phyloP scores from a whole-genome alignment of 2,797 vertebrate genomes.

The Rhinophrynus dorsalis region DNA sequence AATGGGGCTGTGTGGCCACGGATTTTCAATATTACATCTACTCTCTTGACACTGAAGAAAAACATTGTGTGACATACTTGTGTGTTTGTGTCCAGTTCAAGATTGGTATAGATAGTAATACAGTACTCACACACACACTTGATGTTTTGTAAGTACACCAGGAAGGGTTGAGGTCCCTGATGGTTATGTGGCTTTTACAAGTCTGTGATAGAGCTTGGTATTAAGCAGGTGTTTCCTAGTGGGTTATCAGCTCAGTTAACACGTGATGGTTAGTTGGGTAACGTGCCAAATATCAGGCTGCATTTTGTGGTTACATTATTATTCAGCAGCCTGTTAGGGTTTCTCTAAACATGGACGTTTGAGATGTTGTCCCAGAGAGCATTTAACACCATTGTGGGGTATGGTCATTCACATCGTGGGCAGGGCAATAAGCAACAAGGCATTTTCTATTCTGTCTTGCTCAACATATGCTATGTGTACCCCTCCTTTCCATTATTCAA shows the following conservation, averaged over 20 bases:
- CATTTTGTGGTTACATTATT: not conserved
- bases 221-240: not conserved
- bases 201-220: not conserved
- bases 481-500: not conserved
- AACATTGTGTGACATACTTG: not conserved
- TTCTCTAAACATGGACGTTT: too few relatives aligned
- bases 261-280: too few relatives aligned
- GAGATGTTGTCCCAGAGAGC: too few relatives aligned
- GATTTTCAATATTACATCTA: not conserved
- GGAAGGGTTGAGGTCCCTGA: not conserved
- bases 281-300: not conserved
- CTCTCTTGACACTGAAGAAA: not conserved
- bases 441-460: too few relatives aligned
- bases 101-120: not conserved
- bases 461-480: not conserved
- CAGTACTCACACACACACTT: not conserved
- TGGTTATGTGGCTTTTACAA: not conserved
- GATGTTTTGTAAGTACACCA: not conserved
- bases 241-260: not conserved
- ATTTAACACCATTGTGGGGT: too few relatives aligned
- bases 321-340: too few relatives aligned
- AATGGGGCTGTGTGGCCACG: not conserved
- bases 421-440: too few relatives aligned
- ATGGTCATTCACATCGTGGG: too few relatives aligned
- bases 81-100: not conserved